A percentile compares a stretch with the other conserved stretches of the same genome.
These are phyloP conservation scores for Antitype chi DNA, from an alignment of 2,888 invertebrate species.

Conservation along the genomic window DNA sequence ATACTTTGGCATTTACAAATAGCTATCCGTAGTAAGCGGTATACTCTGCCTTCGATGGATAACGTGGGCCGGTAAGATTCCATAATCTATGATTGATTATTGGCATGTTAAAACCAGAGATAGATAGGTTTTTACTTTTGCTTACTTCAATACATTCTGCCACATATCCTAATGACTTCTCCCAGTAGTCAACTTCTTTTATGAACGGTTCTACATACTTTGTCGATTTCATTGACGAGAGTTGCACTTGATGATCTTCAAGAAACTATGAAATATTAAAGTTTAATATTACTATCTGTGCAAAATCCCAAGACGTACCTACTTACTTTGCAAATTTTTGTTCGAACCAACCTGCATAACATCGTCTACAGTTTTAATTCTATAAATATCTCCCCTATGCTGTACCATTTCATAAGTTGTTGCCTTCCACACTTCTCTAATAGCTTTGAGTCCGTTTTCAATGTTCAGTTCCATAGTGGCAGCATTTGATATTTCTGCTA, in stretches of 20 bases:
- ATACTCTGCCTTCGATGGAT: too few relatives aligned
- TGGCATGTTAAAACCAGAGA: too few relatives aligned
- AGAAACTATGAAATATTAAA: slow-evolving; percentile 84
- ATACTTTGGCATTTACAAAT: too few relatives aligned
- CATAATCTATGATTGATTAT: too few relatives aligned
- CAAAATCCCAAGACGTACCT: too few relatives aligned
- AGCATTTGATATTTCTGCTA: slow-evolving; percentile 95
- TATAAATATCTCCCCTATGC: slow-evolving; percentile 93
- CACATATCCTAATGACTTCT: slow-evolving; percentile 95
- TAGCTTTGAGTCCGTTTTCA: slow-evolving; percentile 94
- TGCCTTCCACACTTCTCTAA: slow-evolving; percentile 93
- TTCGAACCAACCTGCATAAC: slow-evolving; percentile 90
- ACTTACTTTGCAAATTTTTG: not conserved
- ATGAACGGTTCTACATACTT: slow-evolving; percentile 96
- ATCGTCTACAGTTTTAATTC: slow-evolving; percentile 94
- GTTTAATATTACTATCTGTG: not conserved
- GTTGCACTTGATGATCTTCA: slow-evolving; percentile 96
- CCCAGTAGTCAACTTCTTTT: slow-evolving; percentile 96
- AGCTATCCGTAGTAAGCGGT: too few relatives aligned
- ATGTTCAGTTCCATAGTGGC: slow-evolving; percentile 97
- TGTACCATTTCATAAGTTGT: slow-evolving; percentile 94
- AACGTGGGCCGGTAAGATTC: too few relatives aligned
- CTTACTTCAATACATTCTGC: slow-evolving; percentile 94
- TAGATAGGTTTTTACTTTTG: too few relatives aligned
- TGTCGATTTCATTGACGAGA: slow-evolving; percentile 97